These are phyloP conservation scores for Lagodon rhomboides DNA, from an alignment of 2,797 vertebrate species.

Conservation along the genomic window DNA sequence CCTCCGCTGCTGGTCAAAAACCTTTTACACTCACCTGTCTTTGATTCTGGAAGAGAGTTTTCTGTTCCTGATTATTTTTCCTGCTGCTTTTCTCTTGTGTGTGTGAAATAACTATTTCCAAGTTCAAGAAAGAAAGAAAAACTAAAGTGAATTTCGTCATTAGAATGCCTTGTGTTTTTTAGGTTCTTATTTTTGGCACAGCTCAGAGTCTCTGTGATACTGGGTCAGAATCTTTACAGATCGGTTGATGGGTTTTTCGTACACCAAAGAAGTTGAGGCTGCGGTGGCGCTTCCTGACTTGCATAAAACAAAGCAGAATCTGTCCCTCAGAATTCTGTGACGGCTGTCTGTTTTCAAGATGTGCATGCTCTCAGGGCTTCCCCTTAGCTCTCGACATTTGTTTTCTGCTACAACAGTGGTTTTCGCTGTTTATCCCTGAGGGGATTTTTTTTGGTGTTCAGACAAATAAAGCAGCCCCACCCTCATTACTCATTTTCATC, in stretches of 20 bases:
- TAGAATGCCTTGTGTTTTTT: neutral
- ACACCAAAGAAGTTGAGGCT: constrained; percentile 8
- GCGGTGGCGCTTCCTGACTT: constrained; percentile 29
- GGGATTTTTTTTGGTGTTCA: constrained; percentile 57
- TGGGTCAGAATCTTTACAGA: constrained; percentile 1
- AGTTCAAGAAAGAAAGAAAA: constrained; percentile 23
- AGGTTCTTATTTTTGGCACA: neutral
- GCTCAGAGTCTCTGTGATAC: constrained; percentile 10
- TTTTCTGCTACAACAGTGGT: constrained; percentile 60
- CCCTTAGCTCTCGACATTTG: constrained; percentile 43
- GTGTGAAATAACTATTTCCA: neutral
- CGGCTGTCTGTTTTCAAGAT: constrained; percentile 65
- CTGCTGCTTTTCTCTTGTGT: neutral
- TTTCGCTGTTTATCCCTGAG: constrained; percentile 61
- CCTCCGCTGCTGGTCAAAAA: constrained; percentile 1
- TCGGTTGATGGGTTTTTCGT: constrained; percentile 8
- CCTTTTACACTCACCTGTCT: constrained; percentile 13
- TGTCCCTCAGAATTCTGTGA: constrained; percentile 35
- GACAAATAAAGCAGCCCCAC: constrained; percentile 52
- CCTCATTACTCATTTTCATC: constrained; percentile 59
- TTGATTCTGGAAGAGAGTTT: neutral
- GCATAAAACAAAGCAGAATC: constrained; percentile 44
- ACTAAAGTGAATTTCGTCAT: constrained; percentile 17
- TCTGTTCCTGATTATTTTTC: neutral
- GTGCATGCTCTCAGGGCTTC: constrained; percentile 56